Evolutionary conservation across 2,797 vertebrate species (phyloP), one percentile per base, ranked within the genome.

Genomic region (Hippocampus kuda): DNA sequence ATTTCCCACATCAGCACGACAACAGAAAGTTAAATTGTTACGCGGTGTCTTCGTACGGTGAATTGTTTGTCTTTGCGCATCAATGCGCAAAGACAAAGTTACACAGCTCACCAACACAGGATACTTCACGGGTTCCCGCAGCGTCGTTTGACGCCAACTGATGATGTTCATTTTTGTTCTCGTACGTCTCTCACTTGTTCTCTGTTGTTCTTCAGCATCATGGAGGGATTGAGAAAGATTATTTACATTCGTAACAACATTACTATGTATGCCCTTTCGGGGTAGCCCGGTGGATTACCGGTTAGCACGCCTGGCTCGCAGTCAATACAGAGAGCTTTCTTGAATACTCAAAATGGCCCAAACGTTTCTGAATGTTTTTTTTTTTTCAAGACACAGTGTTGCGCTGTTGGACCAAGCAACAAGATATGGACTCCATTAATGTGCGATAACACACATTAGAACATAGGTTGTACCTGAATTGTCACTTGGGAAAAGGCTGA

Each of bases 1-100:
- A 72, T 77, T 72, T 66, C 79, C 41, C 65, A 24, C 79, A 78
- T 74, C 61, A 76, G 59, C 49, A 63, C 4, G 41, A 16, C 57
- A 60, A 60, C 57, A 18, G 24, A 64, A 67, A 41, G 61, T 5
- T 51, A 70, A 76, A 75, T 71, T 13, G 69, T 75, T 77, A 72
- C 51, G 41, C 24, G n/a, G 5, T 18, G 57, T 60, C 6, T 54
- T 22, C 1, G 53, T 54, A n/a, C n/a, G 9, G n/a, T 53, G 22
- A 4, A n/a, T 46, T 46, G 38, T 48, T 67, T 64, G 12, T 53
- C 26, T 30, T 22, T 15, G 13, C 12, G 27, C 4, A 34, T 67
- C 27, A 20, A 15, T 27, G 20, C n/a, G 65, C 20, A 34, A n/a
- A 18, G 15, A 24, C 61, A 63, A 46, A 65, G 42, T 16, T 46